Base-by-base conservation (phyloP, 2,888 invertebrate genomes). In the Abrostola triplasia region DNA sequence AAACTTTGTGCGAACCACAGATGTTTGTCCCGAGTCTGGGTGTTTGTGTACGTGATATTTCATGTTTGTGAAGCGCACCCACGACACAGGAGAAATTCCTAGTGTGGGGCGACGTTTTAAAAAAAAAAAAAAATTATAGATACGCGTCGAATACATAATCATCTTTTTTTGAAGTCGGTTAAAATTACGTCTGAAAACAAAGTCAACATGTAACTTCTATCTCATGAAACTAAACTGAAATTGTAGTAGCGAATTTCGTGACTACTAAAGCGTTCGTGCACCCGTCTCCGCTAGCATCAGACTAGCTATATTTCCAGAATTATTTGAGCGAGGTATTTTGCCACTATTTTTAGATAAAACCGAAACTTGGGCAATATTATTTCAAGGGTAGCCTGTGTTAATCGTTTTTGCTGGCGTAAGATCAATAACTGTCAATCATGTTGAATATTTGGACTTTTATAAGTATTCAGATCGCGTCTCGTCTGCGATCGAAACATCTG, bases 381-480 rank as follows among this genome's bases (percentile, higher is more conserved):
- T 41, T n/a, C 5, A 52, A 65, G 9, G 37, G n/a, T 6, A 10
- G 7, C 52, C 52, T 40, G 13, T 1, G 37, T 1, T 61, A 48
- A 47, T 52, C 11, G 47, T 5, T 8, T 59, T 50, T 49, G 44
- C 48, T 7, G 35, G 38, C 5, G 10, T 41, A 24, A 38, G 36
- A 59, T 44, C 13, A 24, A 12, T 13, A 1, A 24, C 58, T 52
- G 36, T 58, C 63, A 58, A 48, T 73, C 63, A 63, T 0, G 9
- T 11, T 44, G 36, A 63, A 11, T 37, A 55, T 11, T 24, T 57
- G 52, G 9, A 8, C 12, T 10, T 47, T n/a, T n/a, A n/a, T 7
- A 38, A 1, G 24, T 44, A 37, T 57, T 58, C 36, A 61, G 62
- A 61, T 62, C 53, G 44, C 56, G 56, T 53, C 24, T 44, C 6